Percentiles rank a stretch among this genome's conserved stretches.
Evolutionary conservation across 2,113 vertebrate species (phyloP).

Genomic region (Apistogramma diplotaenia): DNA sequence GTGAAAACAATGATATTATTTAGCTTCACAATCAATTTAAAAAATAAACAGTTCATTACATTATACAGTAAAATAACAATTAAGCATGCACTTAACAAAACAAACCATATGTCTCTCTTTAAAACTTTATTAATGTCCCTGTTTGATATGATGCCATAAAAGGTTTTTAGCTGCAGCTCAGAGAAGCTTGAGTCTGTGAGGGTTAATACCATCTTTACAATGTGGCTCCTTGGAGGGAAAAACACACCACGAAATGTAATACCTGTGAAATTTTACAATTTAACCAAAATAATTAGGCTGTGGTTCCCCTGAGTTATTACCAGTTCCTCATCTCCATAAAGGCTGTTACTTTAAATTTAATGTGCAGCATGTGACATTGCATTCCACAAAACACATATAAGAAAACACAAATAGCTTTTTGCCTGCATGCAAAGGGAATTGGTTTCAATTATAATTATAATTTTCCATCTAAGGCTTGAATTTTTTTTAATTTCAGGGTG

Average conservation of each 20-base stretch:
- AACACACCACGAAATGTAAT: background rate
- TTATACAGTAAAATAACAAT: background rate
- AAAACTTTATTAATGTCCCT: background rate
- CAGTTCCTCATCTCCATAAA: no score
- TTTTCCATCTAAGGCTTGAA: no score
- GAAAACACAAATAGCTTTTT: no score
- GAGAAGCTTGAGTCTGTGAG: background rate
- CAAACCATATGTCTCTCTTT: background rate
- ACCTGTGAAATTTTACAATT: background rate
- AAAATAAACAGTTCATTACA: rapidly evolving
- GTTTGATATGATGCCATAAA: background rate
- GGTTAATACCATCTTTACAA: background rate
- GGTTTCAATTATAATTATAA: no score
- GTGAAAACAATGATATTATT: background rate
- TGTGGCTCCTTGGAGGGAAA: background rate
- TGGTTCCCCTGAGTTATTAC: background rate
- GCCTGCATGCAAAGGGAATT: no score
- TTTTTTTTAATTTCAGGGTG: no score
- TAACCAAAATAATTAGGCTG: background rate
- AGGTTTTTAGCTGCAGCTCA: background rate
- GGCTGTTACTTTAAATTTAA: no score
- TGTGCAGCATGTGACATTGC: no score
- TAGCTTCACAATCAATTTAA: background rate
- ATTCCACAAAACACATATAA: no score
- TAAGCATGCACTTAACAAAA: background rate